These are phyloP conservation scores for Nephotettix cincticeps DNA, from an alignment of 1,140 invertebrate species.

Conservation along the genomic window DNA sequence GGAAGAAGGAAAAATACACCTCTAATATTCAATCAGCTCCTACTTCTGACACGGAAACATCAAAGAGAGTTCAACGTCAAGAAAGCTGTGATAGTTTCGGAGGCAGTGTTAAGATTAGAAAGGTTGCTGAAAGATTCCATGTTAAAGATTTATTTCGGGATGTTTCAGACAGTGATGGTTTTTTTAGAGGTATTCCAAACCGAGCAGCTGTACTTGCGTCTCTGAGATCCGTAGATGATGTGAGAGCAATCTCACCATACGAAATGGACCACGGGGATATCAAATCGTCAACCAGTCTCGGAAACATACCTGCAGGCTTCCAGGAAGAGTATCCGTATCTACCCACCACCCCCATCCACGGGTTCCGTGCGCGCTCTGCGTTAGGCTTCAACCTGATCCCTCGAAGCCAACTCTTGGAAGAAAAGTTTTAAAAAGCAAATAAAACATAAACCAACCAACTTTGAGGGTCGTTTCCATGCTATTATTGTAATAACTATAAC, in stretches of 20 bases:
- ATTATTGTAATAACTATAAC: too few relatives aligned
- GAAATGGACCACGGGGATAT: conserved; percentile 48
- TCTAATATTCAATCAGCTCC: conserved; percentile 39
- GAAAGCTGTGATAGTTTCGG: conserved; percentile 15
- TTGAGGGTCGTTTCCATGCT: too few relatives aligned
- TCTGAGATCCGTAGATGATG: conserved; percentile 53
- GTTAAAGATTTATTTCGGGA: conserved; percentile 53
- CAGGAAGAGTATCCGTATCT: conserved; percentile 52
- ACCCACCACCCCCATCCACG: conserved; percentile 51
- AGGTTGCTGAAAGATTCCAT: conserved; percentile 55
- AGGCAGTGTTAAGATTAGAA: conserved; percentile 45
- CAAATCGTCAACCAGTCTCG: conserved; percentile 47
- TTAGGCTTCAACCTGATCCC: conserved; percentile 51
- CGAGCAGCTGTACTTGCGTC: conserved; percentile 54
- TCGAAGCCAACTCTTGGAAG: conserved; percentile 47
- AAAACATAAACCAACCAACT: too few relatives aligned
- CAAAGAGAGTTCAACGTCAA: conserved; percentile 23
- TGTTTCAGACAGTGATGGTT: conserved; percentile 50
- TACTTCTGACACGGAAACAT: conserved; percentile 39
- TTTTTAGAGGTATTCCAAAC: conserved; percentile 53
- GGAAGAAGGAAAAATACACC: conserved; percentile 14
- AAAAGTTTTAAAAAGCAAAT: conserved; percentile 10
- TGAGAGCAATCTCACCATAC: conserved; percentile 48
- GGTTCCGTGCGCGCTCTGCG: conserved; percentile 50
- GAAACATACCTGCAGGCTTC: conserved; percentile 51